phyloP scores from a whole-genome alignment of 92 coral and sea anemone genomes.

The Umimayanthus kanabou region DNA sequence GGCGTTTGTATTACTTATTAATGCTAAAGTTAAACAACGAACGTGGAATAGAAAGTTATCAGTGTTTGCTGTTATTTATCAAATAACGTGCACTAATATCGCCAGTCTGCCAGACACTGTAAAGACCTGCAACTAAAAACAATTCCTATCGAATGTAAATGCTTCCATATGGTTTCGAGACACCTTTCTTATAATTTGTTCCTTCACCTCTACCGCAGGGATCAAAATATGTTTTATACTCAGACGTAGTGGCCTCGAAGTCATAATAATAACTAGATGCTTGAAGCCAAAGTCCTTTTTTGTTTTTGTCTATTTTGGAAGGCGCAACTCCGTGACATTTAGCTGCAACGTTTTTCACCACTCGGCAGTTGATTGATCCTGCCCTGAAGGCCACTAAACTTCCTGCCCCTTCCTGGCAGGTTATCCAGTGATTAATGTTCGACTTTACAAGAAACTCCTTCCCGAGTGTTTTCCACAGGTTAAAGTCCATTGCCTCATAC shows the following conservation, averaged over 20 bases:
- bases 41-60: too few relatives aligned
- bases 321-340: conserved; percentile 48
- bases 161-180: conserved; percentile 30
- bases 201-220: neutral
- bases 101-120: neutral
- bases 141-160: conserved; percentile 25
- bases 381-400: conserved; percentile 33
- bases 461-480: conserved; percentile 43
- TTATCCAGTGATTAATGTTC: conserved; percentile 42
- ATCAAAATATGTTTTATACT: too few relatives aligned
- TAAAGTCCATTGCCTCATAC: conserved; percentile 42
- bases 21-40: too few relatives aligned
- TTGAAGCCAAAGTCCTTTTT: neutral
- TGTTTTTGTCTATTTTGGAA: neutral
- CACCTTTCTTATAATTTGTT: conserved; percentile 33
- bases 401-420: conserved; percentile 33
- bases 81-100: too few relatives aligned
- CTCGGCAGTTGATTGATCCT: conserved; percentile 34
- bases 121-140: too few relatives aligned
- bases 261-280: neutral
- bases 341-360: conserved; percentile 32
- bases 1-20: too few relatives aligned
- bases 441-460: conserved; percentile 44
- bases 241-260: conserved; percentile 31
- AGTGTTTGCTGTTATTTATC: neutral